Conservation (phyloP, 2,113 vertebrate genomes). For the Vicugna pacos region DNA sequence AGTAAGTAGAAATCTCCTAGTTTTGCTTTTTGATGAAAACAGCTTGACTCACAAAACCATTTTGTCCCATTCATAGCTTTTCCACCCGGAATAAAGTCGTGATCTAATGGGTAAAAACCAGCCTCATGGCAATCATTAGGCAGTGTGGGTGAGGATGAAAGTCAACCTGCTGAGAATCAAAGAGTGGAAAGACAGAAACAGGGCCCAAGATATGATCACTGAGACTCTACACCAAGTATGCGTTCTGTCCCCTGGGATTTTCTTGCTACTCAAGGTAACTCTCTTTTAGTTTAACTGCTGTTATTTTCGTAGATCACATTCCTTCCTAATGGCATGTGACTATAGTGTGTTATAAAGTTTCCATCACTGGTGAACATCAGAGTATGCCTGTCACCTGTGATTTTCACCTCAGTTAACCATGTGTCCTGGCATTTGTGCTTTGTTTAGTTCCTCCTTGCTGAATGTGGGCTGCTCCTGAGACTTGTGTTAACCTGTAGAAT, state of each 20-base stretch:
- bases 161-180: not conserved
- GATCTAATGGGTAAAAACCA: not conserved
- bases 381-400: not conserved
- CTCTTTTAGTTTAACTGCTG: not conserved
- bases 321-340: not conserved
- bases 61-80: not conserved
- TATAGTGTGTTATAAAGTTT: not conserved
- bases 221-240: not conserved
- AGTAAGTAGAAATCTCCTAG: not conserved
- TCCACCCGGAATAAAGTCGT: not conserved
- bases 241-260: not conserved
- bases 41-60: not conserved
- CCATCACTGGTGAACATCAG: not conserved
- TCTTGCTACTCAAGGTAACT: not conserved
- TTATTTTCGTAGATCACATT: not conserved
- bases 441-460: not conserved
- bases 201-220: not conserved
- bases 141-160: not conserved
- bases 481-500: not conserved
- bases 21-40: constrained; percentile 8
- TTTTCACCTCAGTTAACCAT: not conserved
- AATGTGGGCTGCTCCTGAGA: not conserved
- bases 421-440: not conserved
- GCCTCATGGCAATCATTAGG: not conserved
- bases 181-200: not conserved